A percentile compares a stretch with the other conserved stretches of the same genome.
Conservation (phyloP, 2,888 invertebrate species). For the Dasypolia templi region DNA sequence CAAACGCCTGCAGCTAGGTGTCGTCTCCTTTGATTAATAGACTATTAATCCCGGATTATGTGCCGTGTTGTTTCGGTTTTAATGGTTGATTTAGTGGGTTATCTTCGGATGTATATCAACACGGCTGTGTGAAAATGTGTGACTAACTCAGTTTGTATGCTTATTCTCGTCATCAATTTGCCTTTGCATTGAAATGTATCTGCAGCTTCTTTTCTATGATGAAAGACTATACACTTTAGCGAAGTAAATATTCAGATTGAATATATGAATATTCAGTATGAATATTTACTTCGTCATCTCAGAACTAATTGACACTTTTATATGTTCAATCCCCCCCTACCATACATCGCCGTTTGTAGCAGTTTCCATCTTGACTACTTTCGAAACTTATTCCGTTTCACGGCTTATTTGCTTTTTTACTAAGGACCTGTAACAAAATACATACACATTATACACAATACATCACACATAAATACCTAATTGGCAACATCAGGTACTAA, state of each 20-base stretch:
- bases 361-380: neutral
- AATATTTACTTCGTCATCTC: neutral
- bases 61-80: constrained; percentile 70
- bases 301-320: neutral
- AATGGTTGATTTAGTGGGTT: constrained; percentile 68
- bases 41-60: constrained; percentile 79
- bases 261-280: neutral
- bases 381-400: neutral
- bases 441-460: neutral
- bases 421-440: neutral
- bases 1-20: constrained; percentile 73
- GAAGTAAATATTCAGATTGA: neutral
- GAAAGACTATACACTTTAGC: neutral
- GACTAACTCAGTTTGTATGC: constrained; percentile 47
- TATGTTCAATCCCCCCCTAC: neutral
- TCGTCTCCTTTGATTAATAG: constrained; percentile 79
- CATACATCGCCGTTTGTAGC: neutral
- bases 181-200: constrained; percentile 6
- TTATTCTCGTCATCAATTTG: constrained; percentile 26
- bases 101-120: constrained; percentile 58
- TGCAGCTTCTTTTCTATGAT: constrained; percentile 1
- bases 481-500: neutral
- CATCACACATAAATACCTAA: neutral
- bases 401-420: neutral
- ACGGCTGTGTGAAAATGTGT: constrained; percentile 35